These are phyloP conservation scores for Neoascia interrupta DNA, from an alignment of 2,888 invertebrate species.

Conservation along the genomic window DNA sequence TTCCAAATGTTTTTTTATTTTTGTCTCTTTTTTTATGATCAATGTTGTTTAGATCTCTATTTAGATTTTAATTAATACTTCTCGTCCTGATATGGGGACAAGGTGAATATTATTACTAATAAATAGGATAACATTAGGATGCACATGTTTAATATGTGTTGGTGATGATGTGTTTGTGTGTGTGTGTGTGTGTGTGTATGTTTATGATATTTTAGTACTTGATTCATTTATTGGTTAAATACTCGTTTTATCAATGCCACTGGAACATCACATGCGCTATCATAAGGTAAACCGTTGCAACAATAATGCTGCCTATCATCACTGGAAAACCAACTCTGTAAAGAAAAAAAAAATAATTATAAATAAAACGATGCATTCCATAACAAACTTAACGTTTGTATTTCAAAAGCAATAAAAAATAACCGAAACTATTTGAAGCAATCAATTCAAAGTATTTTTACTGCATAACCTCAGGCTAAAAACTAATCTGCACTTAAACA, in stretches of 20 bases:
- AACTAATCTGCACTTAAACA: too few species aligned
- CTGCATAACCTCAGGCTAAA: too few species aligned
- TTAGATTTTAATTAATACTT: conserved; percentile 36
- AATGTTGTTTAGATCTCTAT: conserved; percentile 10
- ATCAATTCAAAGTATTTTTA: too few species aligned
- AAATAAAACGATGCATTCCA: too few species aligned
- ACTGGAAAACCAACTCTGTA: conserved; percentile 88
- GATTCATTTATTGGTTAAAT: conserved; percentile 26
- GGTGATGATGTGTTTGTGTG: conserved; percentile 31
- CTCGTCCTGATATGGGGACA: conserved; percentile 22
- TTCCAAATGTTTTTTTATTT: conserved; percentile 13
- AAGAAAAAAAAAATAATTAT: not conserved
- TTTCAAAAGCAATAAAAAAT: too few species aligned
- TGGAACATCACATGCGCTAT: conserved; percentile 85
- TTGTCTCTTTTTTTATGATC: conserved; percentile 15
- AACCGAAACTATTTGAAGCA: too few species aligned
- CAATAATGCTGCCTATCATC: conserved; percentile 86
- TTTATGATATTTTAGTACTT: conserved; percentile 37
- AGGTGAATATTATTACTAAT: conserved; percentile 39
- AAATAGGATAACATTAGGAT: conserved; percentile 34
- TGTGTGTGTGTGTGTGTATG: conserved; percentile 27
- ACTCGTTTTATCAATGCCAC: conserved; percentile 82
- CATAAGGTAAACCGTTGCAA: conserved; percentile 86
- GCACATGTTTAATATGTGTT: conserved; percentile 18
- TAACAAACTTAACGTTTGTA: too few species aligned